Evolutionary conservation across 2,888 invertebrate genomes (phyloP).

Genomic region (Dryococelus australis): DNA sequence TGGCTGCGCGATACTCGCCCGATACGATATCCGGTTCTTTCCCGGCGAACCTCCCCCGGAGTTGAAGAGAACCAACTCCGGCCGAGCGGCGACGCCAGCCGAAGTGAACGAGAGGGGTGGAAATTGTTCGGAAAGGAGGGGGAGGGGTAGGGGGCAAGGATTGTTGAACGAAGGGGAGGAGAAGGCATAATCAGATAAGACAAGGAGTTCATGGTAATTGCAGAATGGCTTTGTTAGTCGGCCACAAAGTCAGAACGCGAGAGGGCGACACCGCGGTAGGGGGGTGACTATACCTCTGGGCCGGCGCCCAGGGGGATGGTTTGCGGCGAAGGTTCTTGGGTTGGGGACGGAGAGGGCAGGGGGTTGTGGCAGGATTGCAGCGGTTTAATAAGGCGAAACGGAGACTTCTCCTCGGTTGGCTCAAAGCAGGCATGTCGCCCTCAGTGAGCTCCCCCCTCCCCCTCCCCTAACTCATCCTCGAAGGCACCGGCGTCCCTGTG

Average conservation of each 20-base stretch:
- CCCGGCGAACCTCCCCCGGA: no score
- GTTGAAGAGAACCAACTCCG: background rate
- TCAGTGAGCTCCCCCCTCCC: background rate
- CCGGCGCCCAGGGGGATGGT: background rate
- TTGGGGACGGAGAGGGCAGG: background rate
- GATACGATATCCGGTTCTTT: no score
- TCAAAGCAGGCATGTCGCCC: background rate
- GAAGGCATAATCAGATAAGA: constrained; percentile 23
- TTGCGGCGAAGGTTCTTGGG: background rate
- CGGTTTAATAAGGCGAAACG: constrained; percentile 28
- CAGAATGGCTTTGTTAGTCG: constrained; percentile 22
- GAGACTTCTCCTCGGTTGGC: constrained; percentile 19
- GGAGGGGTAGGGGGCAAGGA: background rate
- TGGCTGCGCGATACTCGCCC: no score
- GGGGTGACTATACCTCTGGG: no score
- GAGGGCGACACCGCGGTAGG: background rate
- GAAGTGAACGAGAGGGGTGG: background rate
- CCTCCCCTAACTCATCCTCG: no score
- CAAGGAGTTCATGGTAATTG: constrained; percentile 24
- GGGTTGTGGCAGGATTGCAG: background rate
- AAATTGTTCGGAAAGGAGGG: background rate
- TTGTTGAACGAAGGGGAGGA: background rate
- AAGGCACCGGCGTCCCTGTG: background rate
- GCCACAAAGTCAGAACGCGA: background rate
- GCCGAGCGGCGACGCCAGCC: background rate